Evolutionary conservation across 64 coral and sea anemone species (phyloP), one percentile per base, ranked within the genome.

Genomic region (Montipora capricornis): DNA sequence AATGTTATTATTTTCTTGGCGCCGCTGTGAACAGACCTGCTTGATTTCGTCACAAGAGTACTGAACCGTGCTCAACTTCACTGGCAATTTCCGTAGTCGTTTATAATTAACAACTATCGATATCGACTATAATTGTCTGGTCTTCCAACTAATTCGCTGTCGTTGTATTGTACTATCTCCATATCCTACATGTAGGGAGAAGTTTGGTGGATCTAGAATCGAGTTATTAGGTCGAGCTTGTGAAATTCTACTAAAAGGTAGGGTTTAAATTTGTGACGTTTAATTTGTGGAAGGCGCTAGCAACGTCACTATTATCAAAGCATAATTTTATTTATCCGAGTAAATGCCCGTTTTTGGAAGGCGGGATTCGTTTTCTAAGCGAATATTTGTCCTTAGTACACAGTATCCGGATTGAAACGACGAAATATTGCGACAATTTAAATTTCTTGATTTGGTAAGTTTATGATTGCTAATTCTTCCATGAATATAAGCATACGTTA

Each of bases 1-100:
- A 82, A 50, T 85, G 82, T 85, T 85, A 16, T 47, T 47, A 85
- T 85, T 70, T 83, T 71, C 45, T 85, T 68, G 66, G 68, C 66
- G 82, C 82, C 64, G 82, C 82, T 85, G 62, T 85, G 67, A 16
- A 85, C 66, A 85, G 17, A 85, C 82, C 82, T 85, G 82, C 82
- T 85, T 85, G 82, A 46, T 49, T 85, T 85, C 68, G 17, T 71
- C 64, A 50, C 17, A 70, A 49, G 66, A 10, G 82, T 85, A 67
- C 19, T 85, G 66, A 49, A 49, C 62, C 82, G 66, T 85, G 76
- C 5, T 78, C 15, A 19, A 8, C 15, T 78, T 57, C 53, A 11
- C 11, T 78, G 44, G 8, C 82, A 49, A 85, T 49, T n/a, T 59
- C 37, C 61, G 49, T 49, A 71, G 62, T 85, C 82, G 45, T 85